Base-by-base conservation (phyloP, 2,797 vertebrate species). In the Macropus fuliginosus region DNA sequence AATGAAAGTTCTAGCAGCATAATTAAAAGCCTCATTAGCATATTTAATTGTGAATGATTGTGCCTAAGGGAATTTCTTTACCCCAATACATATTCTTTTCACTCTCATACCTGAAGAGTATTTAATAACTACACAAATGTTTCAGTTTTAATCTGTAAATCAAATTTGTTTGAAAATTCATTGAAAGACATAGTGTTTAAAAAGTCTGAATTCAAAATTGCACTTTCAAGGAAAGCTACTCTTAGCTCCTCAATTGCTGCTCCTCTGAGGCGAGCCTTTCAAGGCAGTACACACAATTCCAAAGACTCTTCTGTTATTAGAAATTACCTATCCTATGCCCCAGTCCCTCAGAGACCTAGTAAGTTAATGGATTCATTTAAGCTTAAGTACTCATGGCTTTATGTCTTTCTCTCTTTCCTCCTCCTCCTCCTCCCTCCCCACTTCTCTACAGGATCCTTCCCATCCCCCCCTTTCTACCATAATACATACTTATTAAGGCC, bases 1-100 rank as follows among this genome's bases (percentile, higher is more conserved):
- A 0, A 6, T 46, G 54, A 52, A 96, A 96, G 55, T 89, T 93
- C 87, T 90, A 95, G 90, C 4, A 57, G n/a, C 2, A 27, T 0
- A 54, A 66, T 96, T 91, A 56, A 91, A 56, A 94, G 89, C 34
- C 74, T 81, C 74, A 81, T 74, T 54, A 94, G 34, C 1, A 52
- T 1, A 5, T 95, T 95, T 94, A 13, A 56, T 52, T 74, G 74
- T 94, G 59, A 59, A 56, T 94, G 40, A 55, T 40, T 90, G 59
- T 34, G 5, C 91, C 55, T 93, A 89, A 81, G 5, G 12, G 94
- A 2, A 57, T 54, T 96, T 52, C 52, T 6, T 94, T n/a, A 4
- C 34, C 34, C 40, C 94, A 93, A 46, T 66, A 93, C 5, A 46
- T 59, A 89, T 57, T 31, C 10, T 55, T 91, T 96, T 87, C 74